Percentiles rank a stretch among this genome's conserved stretches.
Evolutionary conservation across 2,113 vertebrate species (phyloP).

Genomic region (Macroglossus sobrinus): DNA sequence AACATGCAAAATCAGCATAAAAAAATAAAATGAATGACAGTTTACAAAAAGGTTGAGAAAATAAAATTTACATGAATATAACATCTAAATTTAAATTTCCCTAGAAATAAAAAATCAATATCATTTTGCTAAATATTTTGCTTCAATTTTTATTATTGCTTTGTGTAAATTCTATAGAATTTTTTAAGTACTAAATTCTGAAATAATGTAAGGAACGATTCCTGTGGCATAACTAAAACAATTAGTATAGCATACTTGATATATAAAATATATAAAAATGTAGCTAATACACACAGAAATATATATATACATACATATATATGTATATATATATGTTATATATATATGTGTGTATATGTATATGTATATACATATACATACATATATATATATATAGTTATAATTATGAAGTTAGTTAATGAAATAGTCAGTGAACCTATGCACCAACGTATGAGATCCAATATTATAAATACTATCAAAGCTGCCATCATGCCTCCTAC

Average conservation of each 20-base stretch:
- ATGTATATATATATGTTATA: too few species aligned
- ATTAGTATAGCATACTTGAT: neutral
- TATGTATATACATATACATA: neutral
- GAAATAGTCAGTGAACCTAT: neutral
- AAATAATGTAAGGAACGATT: neutral
- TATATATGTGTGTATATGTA: too few species aligned
- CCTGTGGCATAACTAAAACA: neutral
- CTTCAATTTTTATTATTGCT: neutral
- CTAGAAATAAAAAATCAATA: neutral
- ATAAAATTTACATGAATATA: neutral
- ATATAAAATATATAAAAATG: neutral
- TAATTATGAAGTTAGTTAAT: neutral
- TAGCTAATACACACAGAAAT: neutral
- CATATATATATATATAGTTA: neutral
- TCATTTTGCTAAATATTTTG: neutral
- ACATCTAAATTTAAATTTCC: neutral
- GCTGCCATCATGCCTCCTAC: neutral
- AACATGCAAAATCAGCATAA: neutral
- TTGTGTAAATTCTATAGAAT: neutral
- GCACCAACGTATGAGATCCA: neutral
- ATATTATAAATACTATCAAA: neutral
- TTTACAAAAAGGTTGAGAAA: neutral
- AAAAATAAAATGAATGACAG: neutral
- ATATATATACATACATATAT: neutral
- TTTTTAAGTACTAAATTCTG: neutral